Evolutionary conservation across 2,888 invertebrate genomes (phyloP), one percentile per base, ranked within the genome.

Genomic region (Heterodera filipjevi): DNA sequence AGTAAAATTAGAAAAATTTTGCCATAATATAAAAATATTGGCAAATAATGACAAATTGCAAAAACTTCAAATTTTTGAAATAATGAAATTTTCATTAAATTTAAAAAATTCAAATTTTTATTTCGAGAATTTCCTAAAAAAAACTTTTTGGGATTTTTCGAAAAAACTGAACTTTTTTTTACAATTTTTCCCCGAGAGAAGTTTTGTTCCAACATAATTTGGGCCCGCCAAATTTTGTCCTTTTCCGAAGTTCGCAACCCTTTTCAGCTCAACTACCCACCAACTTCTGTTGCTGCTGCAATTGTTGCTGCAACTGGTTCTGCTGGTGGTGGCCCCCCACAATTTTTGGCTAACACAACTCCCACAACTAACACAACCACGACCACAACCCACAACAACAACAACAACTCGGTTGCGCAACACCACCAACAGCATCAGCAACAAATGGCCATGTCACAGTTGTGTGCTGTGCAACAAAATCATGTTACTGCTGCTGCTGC

Each of bases 361-460:
- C 5, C n/a, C n/a, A 12, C 44, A 44, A 44, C 44, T 44, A n/a
- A n/a, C 44, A 16, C 49, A 49, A 73, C 73, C 12, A 35, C 46
- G 3, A 16, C 74, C 32, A 33, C 35, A 3, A 59, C 44, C 5
- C 33, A 30, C 66, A 76, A 10, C 59, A 59, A 59, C 71, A 12
- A 22, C 71, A 71, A 33, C 71, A 71, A 30, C 49, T 19, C 49
- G 3, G 33, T 0, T 6, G 3, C 59, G 44, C 33, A 27, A 46
- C 30, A 30, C 49, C 14, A 14, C 30, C 72, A 72, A 35, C 35
- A 71, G 14, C 39, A 19, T 0, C 71, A 44, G 19, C 71, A 71
- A 46, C 44, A 44, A 14, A 77, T 77, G 77, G 77, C 77, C 27
- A 30, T 68, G 70, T 77, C 77, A 35, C 77, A 70, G 77, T 77